Evolutionary conservation across 2,888 invertebrate genomes (phyloP).

Genomic region (Ormyrus thymus): DNA sequence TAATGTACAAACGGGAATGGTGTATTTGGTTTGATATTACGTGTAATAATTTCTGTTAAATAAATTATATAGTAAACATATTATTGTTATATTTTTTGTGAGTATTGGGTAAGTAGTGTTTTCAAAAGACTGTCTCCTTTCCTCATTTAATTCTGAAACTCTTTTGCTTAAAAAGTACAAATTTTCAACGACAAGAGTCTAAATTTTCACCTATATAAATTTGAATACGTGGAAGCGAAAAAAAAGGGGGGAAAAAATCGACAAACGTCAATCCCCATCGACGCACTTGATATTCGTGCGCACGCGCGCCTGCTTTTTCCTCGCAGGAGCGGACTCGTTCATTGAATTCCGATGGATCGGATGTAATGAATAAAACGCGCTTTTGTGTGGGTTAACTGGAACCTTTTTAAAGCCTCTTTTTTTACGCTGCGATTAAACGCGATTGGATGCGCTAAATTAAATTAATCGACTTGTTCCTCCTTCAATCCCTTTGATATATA

Average conservation of each 20-base stretch:
- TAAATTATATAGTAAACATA: too few species aligned
- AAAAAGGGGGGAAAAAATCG: conserved; percentile 6
- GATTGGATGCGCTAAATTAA: conserved; percentile 46
- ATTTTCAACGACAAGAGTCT: background rate
- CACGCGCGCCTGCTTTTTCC: conserved; percentile 14
- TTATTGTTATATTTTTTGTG: too few species aligned
- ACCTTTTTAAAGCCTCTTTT: conserved; percentile 25
- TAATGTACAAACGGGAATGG: too few species aligned
- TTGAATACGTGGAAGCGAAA: background rate
- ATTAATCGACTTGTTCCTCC: conserved; percentile 48
- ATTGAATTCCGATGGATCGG: conserved; percentile 54
- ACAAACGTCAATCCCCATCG: conserved; percentile 5
- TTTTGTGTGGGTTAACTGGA: conserved; percentile 42
- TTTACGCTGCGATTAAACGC: conserved; percentile 29
- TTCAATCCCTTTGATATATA: conserved; percentile 46
- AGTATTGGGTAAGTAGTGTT: too few species aligned
- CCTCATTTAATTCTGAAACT: background rate
- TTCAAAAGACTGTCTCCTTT: too few species aligned
- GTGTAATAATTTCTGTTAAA: too few species aligned
- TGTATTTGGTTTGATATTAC: too few species aligned
- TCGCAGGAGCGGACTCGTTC: conserved; percentile 2
- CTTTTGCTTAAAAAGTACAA: background rate
- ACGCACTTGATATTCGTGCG: conserved; percentile 19
- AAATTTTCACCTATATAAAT: background rate
- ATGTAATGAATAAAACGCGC: conserved; percentile 52